Conservation (phyloP, 64 coral and sea anemone species). For the Montipora cactus region DNA sequence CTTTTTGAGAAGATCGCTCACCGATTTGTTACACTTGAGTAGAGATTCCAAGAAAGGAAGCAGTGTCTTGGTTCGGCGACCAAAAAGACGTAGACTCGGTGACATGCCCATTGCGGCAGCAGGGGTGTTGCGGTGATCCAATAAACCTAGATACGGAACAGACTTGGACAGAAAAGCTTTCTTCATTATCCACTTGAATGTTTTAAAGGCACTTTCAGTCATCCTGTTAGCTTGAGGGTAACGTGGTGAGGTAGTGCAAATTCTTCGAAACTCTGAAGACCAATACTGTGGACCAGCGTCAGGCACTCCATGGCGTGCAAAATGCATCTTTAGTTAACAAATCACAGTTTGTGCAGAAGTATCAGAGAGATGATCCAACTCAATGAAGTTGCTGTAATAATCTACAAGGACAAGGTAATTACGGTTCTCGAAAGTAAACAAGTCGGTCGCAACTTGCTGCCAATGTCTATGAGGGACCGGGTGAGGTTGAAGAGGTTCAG, state of each 20-base stretch:
- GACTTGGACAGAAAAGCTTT: slow-evolving; percentile 43
- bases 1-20: slow-evolving; percentile 51
- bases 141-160: slow-evolving; percentile 32
- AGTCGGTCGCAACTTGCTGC: slow-evolving; percentile 41
- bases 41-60: slow-evolving; percentile 20
- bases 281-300: too few species aligned
- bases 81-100: slow-evolving; percentile 43
- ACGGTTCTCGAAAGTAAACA: slow-evolving; percentile 28
- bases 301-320: neutral
- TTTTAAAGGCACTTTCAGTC: slow-evolving; percentile 49
- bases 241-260: slow-evolving; percentile 13
- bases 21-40: slow-evolving; percentile 30
- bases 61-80: slow-evolving; percentile 12
- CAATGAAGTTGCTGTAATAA: too few species aligned
- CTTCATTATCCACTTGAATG: slow-evolving; percentile 30
- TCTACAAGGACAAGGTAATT: neutral
- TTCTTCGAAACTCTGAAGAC: neutral
- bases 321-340: slow-evolving; percentile 1
- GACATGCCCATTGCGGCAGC: slow-evolving; percentile 28
- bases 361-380: too few species aligned
- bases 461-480: slow-evolving; percentile 21
- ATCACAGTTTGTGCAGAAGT: too few species aligned
- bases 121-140: slow-evolving; percentile 45
- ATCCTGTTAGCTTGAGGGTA: slow-evolving; percentile 39
- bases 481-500: slow-evolving; percentile 64